Evolutionary conservation across 2,797 vertebrate species (phyloP).

Genomic region (Eulemur mongoz): DNA sequence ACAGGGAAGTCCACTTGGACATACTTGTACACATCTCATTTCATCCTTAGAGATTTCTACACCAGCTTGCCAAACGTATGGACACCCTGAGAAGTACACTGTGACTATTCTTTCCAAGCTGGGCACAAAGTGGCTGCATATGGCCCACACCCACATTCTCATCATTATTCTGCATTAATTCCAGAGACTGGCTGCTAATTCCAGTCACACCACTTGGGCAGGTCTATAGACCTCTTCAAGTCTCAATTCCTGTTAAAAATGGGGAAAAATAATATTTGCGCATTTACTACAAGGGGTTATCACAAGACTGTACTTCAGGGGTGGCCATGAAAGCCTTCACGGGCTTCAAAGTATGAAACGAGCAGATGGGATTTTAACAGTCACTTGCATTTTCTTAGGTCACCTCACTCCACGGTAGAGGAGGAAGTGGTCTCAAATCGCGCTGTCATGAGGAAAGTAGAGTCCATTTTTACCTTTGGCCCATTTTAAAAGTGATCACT

Average conservation of each 20-base stretch:
- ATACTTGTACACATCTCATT: background rate
- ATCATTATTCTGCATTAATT: background rate
- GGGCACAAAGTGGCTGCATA: background rate
- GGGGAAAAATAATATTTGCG: background rate
- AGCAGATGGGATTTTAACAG: background rate
- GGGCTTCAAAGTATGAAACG: background rate
- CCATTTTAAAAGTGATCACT: conserved; percentile 15
- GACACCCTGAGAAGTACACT: background rate
- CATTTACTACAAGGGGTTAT: background rate
- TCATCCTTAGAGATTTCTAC: background rate
- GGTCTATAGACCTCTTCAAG: background rate
- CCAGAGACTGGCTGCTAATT: background rate
- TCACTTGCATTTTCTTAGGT: background rate
- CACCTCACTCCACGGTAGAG: background rate
- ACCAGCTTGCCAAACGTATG: background rate
- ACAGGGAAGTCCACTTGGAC: background rate
- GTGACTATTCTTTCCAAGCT: background rate
- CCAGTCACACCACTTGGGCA: background rate
- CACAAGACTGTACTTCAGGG: background rate
- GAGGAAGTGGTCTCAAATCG: background rate
- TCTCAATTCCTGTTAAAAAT: background rate
- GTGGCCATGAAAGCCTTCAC: background rate
- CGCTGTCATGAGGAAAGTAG: background rate
- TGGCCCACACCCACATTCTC: too few species aligned
- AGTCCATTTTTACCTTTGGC: conserved; percentile 31